phyloP scores from a whole-genome alignment of 2,888 invertebrate genomes.

The Lottia gigantea region DNA sequence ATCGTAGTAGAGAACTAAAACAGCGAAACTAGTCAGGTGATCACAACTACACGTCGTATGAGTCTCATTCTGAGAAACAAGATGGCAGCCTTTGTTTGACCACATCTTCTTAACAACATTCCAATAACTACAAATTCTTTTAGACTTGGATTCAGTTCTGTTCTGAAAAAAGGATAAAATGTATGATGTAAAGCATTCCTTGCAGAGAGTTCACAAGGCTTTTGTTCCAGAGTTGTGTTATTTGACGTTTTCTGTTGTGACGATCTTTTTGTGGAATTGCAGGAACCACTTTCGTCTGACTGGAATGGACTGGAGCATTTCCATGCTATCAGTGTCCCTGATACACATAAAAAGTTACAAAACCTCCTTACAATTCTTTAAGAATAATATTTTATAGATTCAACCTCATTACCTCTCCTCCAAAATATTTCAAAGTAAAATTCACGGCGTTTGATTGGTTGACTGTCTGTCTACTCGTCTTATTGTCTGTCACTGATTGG shows the following conservation, averaged over 20 bases:
- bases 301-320: too few species aligned
- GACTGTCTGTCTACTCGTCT: conserved; percentile 13
- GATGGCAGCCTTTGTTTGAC: conserved; percentile 39
- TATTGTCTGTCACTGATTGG: conserved; percentile 19
- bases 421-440: conserved; percentile 23
- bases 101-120: conserved; percentile 30
- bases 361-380: too few species aligned
- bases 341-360: too few species aligned
- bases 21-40: conserved; percentile 51
- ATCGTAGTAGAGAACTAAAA: conserved; percentile 44
- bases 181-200: too few species aligned
- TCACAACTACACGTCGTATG: conserved; percentile 44
- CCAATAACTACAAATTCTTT: conserved; percentile 32
- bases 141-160: conserved; percentile 20
- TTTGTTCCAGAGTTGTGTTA: too few species aligned
- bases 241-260: too few species aligned
- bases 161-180: too few species aligned
- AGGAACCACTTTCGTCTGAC: too few species aligned
- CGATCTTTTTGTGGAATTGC: too few species aligned
- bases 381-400: too few species aligned
- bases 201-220: too few species aligned
- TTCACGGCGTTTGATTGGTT: conserved; percentile 22
- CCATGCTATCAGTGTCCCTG: too few species aligned
- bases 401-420: background rate
- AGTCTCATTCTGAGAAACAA: conserved; percentile 33